Base-by-base conservation (phyloP, 2,888 invertebrate genomes). In the Pedicia rivosa region DNA sequence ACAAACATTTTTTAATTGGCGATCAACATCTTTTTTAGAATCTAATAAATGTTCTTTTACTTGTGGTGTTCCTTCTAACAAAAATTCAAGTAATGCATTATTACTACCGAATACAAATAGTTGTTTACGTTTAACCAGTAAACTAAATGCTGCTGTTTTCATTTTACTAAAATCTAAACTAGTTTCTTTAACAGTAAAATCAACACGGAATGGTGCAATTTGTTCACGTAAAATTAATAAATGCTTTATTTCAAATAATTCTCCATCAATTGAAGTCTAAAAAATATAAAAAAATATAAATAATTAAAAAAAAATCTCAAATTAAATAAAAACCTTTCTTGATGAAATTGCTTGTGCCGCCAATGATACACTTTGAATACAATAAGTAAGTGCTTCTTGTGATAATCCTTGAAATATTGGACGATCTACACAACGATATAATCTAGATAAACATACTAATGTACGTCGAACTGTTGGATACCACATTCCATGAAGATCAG, bases 401-500 rank as follows among this genome's bases (percentile, higher is more conserved):
- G 95, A 94, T 25, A 98, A 62, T 0, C 92, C 91, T 65, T 97
- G 95, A 62, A 98, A 98, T 16, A 94, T 94, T 35, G 84, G 79
- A 45, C 81, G 76, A 63, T 97, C 97, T 8, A 98, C 72, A 54
- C 95, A 97, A 35, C 94, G 72, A 45, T 62, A 62, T 1, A 92
- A 68, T 42, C 97, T 78, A 0, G 97, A 95, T 4, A 98, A 65
- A 43, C 94, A 95, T 14, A 95, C 88, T 13, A 98, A 62, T 0
- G 97, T 94, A 30, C 98, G 68, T 13, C 97, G 70, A 0, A 98
- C 94, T 0, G 91, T 94, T 0, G 98, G 98, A 62, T 97, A 98
- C 98, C 98, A 98, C 92, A 98, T 92, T 17, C 97, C 98, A 62
- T 97, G 97, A 22, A 97, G 66, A 66, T 98, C 97, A 1, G 95